phyloP scores from a whole-genome alignment of 2,888 invertebrate species.

The Caenorhabditis afra region DNA sequence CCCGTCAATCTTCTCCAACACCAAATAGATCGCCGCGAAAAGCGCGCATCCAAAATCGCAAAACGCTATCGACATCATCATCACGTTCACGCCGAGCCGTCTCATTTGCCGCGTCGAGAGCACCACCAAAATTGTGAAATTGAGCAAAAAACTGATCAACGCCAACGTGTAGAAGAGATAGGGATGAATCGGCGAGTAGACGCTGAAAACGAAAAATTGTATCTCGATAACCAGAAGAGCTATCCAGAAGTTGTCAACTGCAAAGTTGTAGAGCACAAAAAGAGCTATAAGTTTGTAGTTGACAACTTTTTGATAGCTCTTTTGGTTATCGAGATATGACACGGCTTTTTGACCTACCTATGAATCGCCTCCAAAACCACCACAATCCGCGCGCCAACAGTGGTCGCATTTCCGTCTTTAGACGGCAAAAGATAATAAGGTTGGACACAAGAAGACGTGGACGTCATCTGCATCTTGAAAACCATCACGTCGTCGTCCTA shows the following conservation, averaged over 20 bases:
- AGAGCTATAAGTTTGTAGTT: not conserved
- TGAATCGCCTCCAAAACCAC: not conserved
- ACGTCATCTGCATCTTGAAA: not conserved
- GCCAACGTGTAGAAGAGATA: constrained; percentile 8
- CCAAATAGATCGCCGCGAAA: constrained; percentile 5
- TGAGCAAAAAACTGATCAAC: constrained; percentile 5
- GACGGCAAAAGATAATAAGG: not conserved
- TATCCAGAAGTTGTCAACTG: not conserved
- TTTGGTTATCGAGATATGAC: not conserved
- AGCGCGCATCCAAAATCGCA: constrained; percentile 33
- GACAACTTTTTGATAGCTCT: not conserved
- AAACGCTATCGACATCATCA: constrained; percentile 46
- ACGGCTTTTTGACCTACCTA: not conserved
- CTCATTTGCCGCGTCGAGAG: constrained; percentile 22
- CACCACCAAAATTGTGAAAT: constrained; percentile 22
- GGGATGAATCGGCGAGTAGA: constrained; percentile 18
- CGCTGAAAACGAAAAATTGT: constrained; percentile 8
- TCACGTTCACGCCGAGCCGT: constrained; percentile 30
- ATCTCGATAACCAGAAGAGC: too few species aligned
- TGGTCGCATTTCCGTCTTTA: too few species aligned
- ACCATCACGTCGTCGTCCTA: too few species aligned
- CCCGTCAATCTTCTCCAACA: not conserved
- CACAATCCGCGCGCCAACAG: too few species aligned
- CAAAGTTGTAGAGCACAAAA: not conserved
- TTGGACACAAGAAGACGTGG: too few species aligned